These are phyloP conservation scores for Oedothorax gibbosus DNA, from an alignment of 1,140 invertebrate genomes.

Conservation along the genomic window DNA sequence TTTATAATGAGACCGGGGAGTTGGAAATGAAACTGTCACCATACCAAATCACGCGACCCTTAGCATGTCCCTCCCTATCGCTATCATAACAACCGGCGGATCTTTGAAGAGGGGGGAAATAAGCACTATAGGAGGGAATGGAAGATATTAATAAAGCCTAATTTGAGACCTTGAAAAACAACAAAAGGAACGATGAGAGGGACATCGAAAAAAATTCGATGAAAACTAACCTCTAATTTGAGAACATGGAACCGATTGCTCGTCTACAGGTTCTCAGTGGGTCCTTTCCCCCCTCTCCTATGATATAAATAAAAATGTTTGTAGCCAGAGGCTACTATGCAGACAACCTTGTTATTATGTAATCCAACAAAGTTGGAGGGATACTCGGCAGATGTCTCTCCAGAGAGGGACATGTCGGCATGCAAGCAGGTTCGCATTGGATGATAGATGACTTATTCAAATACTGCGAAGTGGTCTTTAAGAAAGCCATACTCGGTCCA, in stretches of 20 bases:
- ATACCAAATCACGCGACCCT: slow-evolving; percentile 2
- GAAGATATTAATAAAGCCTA: slow-evolving; percentile 53
- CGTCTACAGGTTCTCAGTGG: slow-evolving; percentile 37
- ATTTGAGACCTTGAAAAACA: slow-evolving; percentile 38
- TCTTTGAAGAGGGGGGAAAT: slow-evolving; percentile 13
- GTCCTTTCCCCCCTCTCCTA: slow-evolving; percentile 1
- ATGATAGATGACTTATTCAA: slow-evolving; percentile 50
- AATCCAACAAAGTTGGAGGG: slow-evolving; percentile 5
- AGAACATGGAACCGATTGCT: slow-evolving; percentile 25
- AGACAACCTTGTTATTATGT: slow-evolving; percentile 50
- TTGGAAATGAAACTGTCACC: slow-evolving; percentile 27
- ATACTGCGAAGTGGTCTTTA: slow-evolving; percentile 23
- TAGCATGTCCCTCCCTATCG: background rate
- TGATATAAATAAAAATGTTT: slow-evolving; percentile 54
- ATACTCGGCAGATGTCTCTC: background rate
- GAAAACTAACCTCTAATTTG: slow-evolving; percentile 48
- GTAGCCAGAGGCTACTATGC: slow-evolving; percentile 46
- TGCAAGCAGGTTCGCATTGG: slow-evolving; percentile 8
- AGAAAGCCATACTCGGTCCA: slow-evolving; percentile 9
- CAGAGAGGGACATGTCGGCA: background rate
- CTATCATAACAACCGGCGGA: background rate
- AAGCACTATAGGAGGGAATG: slow-evolving; percentile 35
- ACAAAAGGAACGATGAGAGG: slow-evolving; percentile 28
- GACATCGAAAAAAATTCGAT: slow-evolving; percentile 1
- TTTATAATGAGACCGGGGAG: background rate